Base-by-base conservation (phyloP, 2,113 vertebrate species). In the Camelus dromedarius region DNA sequence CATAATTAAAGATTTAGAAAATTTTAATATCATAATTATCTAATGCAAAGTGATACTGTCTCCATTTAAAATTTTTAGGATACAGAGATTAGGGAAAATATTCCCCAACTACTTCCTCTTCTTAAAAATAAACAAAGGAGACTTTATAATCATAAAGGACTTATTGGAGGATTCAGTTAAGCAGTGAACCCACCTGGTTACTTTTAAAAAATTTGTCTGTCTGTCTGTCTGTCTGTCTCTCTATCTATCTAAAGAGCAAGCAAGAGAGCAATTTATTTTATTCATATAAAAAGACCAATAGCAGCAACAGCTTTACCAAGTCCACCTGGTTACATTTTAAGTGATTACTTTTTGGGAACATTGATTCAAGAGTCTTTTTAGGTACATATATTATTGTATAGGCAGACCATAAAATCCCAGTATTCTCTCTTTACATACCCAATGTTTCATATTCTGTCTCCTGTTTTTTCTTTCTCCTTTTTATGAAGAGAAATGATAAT, bases 161-260 rank as follows among this genome's bases (percentile, higher is more conserved):
- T 81, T 96, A 46, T 69, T 96, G 28, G 60, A 82, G 5, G 24
- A 77, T 91, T 86, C 24, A 46, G 87, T 82, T 94, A 82, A 92
- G 15, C 56, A 92, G 26, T 70, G 69, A 88, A 56, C 18, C 32
- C 8, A 32, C n/a, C 14, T 80, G 64, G 66, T 80, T 46, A 56
- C 50, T 13, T 52, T 52, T 42, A 42, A 42, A 42, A 42, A 42
- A 42, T 42, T 42, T 42, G 38, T 42, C 38, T 42, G 38, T 42
- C 38, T 42, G 38, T 42, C 38, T 42, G 38, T 42, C 38, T 42
- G 38, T 42, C 38, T 42, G 4, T 42, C 38, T 42, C 4, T 42
- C 38, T 42, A 4, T 42, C 38, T 42, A 42, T 42, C 38, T 42
- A 42, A 42, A 42, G 38, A 42, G 38, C 38, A 42, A 42, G 38